Evolutionary conservation across 2,113 vertebrate species (phyloP).

Genomic region (Alosa alosa): DNA sequence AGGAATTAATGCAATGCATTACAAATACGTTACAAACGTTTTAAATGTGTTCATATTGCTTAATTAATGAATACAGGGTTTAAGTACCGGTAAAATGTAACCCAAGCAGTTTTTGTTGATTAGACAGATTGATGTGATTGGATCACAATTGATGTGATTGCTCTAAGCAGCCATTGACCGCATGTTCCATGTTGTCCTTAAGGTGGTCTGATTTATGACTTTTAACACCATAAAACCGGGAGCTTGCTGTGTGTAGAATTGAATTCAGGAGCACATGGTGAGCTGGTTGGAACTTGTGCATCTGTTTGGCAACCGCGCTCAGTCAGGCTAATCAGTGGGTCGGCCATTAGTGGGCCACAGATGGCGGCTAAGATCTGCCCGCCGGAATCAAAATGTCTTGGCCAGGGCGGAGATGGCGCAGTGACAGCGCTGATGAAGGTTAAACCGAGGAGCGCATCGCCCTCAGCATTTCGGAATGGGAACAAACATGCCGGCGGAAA

Average conservation of each 20-base stretch:
- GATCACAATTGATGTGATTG: neutral
- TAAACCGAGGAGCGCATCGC: conserved; percentile 40
- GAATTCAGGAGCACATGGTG: neutral
- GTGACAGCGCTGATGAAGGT: conserved; percentile 32
- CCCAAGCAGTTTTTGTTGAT: too few relatives aligned
- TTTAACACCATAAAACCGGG: neutral
- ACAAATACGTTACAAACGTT: too few relatives aligned
- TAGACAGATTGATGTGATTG: too few relatives aligned
- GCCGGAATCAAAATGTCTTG: neutral
- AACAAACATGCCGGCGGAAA: conserved; percentile 31
- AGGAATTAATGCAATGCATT: too few relatives aligned
- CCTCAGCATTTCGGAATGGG: conserved; percentile 21
- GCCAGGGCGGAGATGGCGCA: neutral
- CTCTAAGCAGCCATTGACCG: neutral
- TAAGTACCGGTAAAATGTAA: too few relatives aligned
- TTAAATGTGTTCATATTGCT: too few relatives aligned
- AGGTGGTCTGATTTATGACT: neutral
- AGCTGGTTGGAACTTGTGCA: neutral
- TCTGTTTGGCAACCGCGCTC: neutral
- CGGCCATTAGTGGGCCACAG: neutral
- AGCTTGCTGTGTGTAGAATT: neutral
- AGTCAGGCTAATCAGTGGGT: neutral
- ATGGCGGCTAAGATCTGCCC: neutral
- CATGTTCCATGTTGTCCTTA: neutral
- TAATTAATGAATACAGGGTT: too few relatives aligned